These are phyloP conservation scores for Ptychoptera contaminata DNA, from an alignment of 2,888 invertebrate genomes.

Conservation along the genomic window DNA sequence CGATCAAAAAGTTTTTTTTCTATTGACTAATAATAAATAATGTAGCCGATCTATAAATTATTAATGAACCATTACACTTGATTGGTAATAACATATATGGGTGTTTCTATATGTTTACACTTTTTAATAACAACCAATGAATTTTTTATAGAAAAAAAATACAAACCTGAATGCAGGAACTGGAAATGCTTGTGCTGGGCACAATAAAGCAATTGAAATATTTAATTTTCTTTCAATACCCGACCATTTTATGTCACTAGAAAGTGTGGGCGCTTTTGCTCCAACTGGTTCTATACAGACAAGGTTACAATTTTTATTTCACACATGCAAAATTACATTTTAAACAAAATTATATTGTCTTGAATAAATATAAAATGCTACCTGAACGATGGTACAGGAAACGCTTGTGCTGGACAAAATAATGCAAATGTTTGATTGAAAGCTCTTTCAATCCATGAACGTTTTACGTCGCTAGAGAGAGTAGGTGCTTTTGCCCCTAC, in stretches of 20 bases:
- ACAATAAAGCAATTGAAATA: constrained; percentile 30
- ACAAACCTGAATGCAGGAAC: constrained; percentile 48
- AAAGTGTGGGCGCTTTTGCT: constrained; percentile 55
- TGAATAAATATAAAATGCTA: constrained; percentile 20
- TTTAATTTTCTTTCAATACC: constrained; percentile 33
- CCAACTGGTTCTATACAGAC: constrained; percentile 45
- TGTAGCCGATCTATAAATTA: too few relatives aligned
- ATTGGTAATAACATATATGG: too few relatives aligned
- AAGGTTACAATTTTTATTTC: neutral
- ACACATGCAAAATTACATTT: constrained; percentile 4
- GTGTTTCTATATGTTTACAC: neutral
- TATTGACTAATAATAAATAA: too few relatives aligned
- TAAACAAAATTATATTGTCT: constrained; percentile 1
- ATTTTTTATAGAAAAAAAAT: constrained; percentile 2
- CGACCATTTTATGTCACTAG: constrained; percentile 48
- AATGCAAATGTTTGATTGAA: constrained; percentile 47
- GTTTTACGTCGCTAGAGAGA: constrained; percentile 48
- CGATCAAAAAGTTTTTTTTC: too few relatives aligned
- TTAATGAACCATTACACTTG: too few relatives aligned
- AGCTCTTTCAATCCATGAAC: constrained; percentile 36
- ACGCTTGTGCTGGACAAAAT: constrained; percentile 64
- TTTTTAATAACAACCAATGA: neutral
- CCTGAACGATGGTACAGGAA: constrained; percentile 51
- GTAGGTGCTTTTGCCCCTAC: constrained; percentile 57
- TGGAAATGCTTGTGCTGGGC: constrained; percentile 42